Base-by-base conservation (phyloP, 2,113 vertebrate species). In the Clarias gariepinus region DNA sequence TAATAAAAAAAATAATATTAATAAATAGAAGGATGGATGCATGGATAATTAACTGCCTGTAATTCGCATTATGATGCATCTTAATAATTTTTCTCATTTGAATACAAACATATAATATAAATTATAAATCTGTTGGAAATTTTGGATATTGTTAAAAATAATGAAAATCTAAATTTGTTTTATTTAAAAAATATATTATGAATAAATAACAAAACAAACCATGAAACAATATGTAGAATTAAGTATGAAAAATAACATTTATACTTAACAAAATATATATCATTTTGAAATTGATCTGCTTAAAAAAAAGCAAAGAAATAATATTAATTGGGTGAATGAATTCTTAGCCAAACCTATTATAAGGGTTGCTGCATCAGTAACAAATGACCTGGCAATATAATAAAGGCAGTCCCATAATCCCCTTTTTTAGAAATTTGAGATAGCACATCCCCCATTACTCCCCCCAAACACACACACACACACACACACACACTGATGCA, bases 401-500 rank as follows among this genome's bases (percentile, higher is more conserved):
- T 60, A 41, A 63, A 57, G 53, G 36, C 12, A 30, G 69, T 69
- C 15, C 41, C 64, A 83, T 69, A 55, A 68, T 23, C 64, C 47
- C 16, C 53, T 16, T 25, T 25, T 33, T 28, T 25, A 58, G 82
- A 30, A 84, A 84, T 84, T n/a, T 84, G 52, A 84, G 47, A 71
- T 16, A 36, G 3, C 55, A 11, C 28, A 0, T 3, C 18, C 9
- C 10, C 41, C 28, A 55, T 6, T 1, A 6, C n/a, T 2, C 53
- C 15, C 28, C 21, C 10, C 41, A 12, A 5, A 2, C 71, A 52
- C 71, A 25, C 23, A 64, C 61, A 64, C 68, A 36, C 68, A 71
- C 66, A 30, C 15, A 68, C 66, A 69, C 66, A 36, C 74, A 78
- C 71, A n/a, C 1, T 81, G 21, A 84, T 92, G 88, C 88, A 92